phyloP scores from a whole-genome alignment of 2,113 vertebrate species.

The Sinocyclocheilus rhinocerous region DNA sequence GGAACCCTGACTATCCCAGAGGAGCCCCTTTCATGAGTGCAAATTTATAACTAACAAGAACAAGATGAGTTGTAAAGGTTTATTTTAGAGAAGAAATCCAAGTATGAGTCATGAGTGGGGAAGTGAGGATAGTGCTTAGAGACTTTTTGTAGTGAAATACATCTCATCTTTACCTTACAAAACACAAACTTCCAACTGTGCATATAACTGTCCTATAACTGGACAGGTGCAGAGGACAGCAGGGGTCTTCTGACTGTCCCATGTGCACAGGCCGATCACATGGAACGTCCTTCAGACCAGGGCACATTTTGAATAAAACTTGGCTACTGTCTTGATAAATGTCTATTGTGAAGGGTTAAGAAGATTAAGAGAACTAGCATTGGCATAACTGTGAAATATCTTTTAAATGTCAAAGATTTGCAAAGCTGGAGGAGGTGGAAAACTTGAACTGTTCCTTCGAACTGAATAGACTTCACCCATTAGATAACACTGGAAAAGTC shows the following conservation, averaged over 20 bases:
- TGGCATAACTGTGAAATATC: not conserved
- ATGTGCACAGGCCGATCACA: slow-evolving; percentile 82
- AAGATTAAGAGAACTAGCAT: not conserved
- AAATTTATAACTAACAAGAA: slow-evolving; percentile 16
- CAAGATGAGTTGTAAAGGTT: slow-evolving; percentile 13
- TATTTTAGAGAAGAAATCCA: slow-evolving; percentile 23
- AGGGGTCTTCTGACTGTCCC: slow-evolving; percentile 83
- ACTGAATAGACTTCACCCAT: slow-evolving; percentile 76
- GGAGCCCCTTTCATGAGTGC: not conserved
- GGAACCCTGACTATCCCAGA: not conserved
- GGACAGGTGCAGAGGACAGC: slow-evolving; percentile 52
- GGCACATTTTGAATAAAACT: slow-evolving; percentile 89
- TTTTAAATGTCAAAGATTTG: not conserved
- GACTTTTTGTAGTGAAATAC: not conserved
- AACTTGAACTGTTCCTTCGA: slow-evolving; percentile 71
- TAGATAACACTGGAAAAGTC: slow-evolving; percentile 70
- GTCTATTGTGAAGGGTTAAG: slow-evolving; percentile 81
- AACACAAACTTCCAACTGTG: not conserved
- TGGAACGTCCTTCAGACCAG: slow-evolving; percentile 87
- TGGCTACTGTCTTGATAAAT: slow-evolving; percentile 94
- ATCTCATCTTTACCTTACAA: not conserved
- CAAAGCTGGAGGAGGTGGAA: not conserved
- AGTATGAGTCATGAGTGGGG: not conserved
- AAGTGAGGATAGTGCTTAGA: not conserved
- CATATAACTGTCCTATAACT: slow-evolving; percentile 21